These are phyloP conservation scores for Archocentrus centrarchus DNA, from an alignment of 2,113 vertebrate genomes.

Conservation along the genomic window DNA sequence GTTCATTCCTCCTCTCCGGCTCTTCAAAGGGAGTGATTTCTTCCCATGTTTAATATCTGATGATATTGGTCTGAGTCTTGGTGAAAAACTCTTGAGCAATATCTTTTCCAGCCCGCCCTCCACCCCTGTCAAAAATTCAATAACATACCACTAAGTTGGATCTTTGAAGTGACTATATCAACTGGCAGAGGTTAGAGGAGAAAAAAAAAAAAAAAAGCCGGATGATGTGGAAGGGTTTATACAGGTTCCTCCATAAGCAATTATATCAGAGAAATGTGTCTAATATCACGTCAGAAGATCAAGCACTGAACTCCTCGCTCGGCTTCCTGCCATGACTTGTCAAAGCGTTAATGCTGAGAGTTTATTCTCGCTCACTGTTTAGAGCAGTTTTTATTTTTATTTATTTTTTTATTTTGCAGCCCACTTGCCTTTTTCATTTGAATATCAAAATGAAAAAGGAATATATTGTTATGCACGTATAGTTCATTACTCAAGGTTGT, in stretches of 20 bases:
- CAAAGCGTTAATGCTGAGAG: constrained; percentile 33
- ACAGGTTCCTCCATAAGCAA: constrained; percentile 62
- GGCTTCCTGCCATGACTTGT: constrained; percentile 35
- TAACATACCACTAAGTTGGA: constrained; percentile 78
- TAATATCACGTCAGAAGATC: constrained; percentile 61
- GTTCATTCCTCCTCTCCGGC: constrained; percentile 43
- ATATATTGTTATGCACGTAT: constrained; percentile 51
- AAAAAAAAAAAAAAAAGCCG: constrained; percentile 28
- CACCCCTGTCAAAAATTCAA: constrained; percentile 77
- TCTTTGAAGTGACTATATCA: constrained; percentile 73
- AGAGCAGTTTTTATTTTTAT: background rate
- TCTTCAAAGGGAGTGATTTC: constrained; percentile 64
- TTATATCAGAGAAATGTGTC: constrained; percentile 71
- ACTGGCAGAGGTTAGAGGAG: constrained; percentile 45
- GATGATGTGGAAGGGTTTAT: constrained; percentile 40
- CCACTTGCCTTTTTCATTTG: constrained; percentile 29
- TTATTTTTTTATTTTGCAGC: background rate
- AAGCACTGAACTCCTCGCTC: constrained; percentile 46
- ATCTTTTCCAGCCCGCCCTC: constrained; percentile 72
- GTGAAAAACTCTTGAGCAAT: constrained; percentile 77
- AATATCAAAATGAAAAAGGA: constrained; percentile 50
- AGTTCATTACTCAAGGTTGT: constrained; percentile 63
- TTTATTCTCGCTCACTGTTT: constrained; percentile 44
- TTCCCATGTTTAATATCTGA: constrained; percentile 78
- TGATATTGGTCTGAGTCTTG: constrained; percentile 77